phyloP scores from a whole-genome alignment of 2,888 invertebrate genomes.

The Mesoligia furuncula region DNA sequence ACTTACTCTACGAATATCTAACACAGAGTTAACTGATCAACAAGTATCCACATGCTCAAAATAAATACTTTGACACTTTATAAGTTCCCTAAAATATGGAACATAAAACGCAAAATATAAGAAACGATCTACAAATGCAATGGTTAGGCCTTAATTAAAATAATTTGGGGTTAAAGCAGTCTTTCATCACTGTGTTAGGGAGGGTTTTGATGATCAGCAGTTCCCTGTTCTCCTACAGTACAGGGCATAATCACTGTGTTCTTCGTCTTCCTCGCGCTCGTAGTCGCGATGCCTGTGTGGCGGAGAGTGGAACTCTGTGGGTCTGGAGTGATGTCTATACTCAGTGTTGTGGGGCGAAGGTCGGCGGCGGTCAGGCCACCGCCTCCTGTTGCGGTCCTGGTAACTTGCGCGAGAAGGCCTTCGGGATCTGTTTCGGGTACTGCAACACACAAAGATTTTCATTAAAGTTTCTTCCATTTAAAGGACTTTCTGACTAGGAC shows the following conservation, averaged over 20 bases:
- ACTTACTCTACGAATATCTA: conserved; percentile 29
- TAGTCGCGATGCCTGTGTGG: conserved; percentile 73
- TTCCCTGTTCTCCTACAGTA: conserved; percentile 81
- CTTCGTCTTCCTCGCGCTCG: conserved; percentile 75
- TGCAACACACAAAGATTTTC: conserved; percentile 64
- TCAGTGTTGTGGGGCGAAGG: conserved; percentile 54
- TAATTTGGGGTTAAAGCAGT: conserved; percentile 47
- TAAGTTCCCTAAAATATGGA: conserved; percentile 15
- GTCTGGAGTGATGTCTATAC: conserved; percentile 64
- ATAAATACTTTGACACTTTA: conserved; percentile 23
- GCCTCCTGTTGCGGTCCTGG: conserved; percentile 80
- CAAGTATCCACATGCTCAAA: conserved; percentile 37
- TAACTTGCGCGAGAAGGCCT: conserved; percentile 80
- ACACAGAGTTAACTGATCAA: conserved; percentile 25
- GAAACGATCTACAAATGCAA: conserved; percentile 63
- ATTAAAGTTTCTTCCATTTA: not conserved
- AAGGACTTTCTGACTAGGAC: not conserved
- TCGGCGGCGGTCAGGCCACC: conserved; percentile 76
- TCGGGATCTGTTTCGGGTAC: conserved; percentile 76
- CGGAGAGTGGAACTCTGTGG: conserved; percentile 62
- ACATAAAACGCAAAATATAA: conserved; percentile 43
- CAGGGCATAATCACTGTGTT: conserved; percentile 73
- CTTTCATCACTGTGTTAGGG: conserved; percentile 52
- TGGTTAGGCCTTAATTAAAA: conserved; percentile 43
- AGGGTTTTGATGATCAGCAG: conserved; percentile 69